These are phyloP conservation scores for Ochropacha duplaris DNA, from an alignment of 2,888 invertebrate genomes.

Conservation along the genomic window DNA sequence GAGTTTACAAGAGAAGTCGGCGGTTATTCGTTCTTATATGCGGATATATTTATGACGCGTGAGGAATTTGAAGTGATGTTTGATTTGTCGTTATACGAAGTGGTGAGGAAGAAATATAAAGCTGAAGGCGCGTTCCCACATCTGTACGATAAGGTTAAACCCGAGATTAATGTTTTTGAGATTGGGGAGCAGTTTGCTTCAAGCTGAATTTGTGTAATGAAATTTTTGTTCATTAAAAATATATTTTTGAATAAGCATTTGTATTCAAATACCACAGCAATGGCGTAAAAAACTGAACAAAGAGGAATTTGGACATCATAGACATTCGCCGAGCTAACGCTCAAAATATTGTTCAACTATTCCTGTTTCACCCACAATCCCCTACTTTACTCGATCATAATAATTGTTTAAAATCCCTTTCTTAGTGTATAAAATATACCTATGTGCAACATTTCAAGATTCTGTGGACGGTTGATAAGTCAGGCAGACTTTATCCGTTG, in stretches of 20 bases:
- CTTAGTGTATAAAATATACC: too few species aligned
- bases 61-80: slow-evolving; percentile 87
- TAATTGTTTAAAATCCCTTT: too few species aligned
- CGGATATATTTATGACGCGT: slow-evolving; percentile 87
- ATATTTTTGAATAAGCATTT: too few species aligned
- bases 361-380: too few species aligned
- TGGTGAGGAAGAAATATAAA: slow-evolving; percentile 81
- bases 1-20: slow-evolving; percentile 86
- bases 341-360: too few species aligned
- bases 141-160: slow-evolving; percentile 86
- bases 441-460: too few species aligned
- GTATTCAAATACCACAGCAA: slow-evolving; percentile 6
- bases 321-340: too few species aligned
- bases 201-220: slow-evolving; percentile 12
- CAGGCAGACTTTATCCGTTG: too few species aligned
- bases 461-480: too few species aligned
- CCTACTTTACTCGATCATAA: too few species aligned
- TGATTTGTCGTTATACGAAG: slow-evolving; percentile 85
- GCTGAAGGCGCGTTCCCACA: slow-evolving; percentile 85
- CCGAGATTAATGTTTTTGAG: slow-evolving; percentile 85
- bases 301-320: too few species aligned
- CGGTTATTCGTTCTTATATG: slow-evolving; percentile 87
- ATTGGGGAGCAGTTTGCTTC: slow-evolving; percentile 71
- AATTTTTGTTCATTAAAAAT: too few species aligned
- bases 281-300: slow-evolving; percentile 14